Evolutionary conservation across 1,140 invertebrate genomes (phyloP).

Genomic region (Nomia melanderi): DNA sequence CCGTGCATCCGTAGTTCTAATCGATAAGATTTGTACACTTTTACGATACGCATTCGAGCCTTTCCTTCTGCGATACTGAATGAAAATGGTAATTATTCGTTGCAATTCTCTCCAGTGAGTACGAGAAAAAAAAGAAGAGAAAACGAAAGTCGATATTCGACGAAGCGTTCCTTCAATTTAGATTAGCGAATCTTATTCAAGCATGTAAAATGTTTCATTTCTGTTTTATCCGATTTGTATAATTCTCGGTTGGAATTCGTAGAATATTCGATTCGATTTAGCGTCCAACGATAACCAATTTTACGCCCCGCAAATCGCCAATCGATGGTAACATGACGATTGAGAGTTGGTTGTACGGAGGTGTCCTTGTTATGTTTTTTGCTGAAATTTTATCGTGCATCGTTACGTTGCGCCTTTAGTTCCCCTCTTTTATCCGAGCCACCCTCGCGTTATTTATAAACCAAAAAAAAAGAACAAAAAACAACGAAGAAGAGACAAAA

Average conservation of each 20-base stretch:
- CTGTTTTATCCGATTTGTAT: not conserved
- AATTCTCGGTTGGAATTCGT: not conserved
- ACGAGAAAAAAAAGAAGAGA: not conserved
- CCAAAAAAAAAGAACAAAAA: not conserved
- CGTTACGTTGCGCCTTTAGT: not conserved
- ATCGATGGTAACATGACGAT: not conserved
- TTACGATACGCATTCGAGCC: not conserved
- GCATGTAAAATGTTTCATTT: not conserved
- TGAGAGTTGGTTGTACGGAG: not conserved
- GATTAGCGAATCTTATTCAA: not conserved
- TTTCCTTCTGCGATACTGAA: not conserved
- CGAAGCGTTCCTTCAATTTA: not conserved
- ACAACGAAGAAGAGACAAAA: not conserved
- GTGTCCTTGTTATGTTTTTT: constrained; percentile 1
- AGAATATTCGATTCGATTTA: not conserved
- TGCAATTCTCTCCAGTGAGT: not conserved
- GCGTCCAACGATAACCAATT: not conserved
- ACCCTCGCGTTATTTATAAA: not conserved
- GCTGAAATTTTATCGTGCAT: constrained; percentile 28
- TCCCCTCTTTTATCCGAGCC: not conserved
- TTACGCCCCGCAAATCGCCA: not conserved
- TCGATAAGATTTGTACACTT: constrained; percentile 22
- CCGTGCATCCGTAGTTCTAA: not conserved
- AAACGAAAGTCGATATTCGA: not conserved
- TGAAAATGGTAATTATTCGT: not conserved